These are phyloP conservation scores for Caenorhabditis tropicalis DNA, from an alignment of 1,140 invertebrate genomes.

Conservation along the genomic window DNA sequence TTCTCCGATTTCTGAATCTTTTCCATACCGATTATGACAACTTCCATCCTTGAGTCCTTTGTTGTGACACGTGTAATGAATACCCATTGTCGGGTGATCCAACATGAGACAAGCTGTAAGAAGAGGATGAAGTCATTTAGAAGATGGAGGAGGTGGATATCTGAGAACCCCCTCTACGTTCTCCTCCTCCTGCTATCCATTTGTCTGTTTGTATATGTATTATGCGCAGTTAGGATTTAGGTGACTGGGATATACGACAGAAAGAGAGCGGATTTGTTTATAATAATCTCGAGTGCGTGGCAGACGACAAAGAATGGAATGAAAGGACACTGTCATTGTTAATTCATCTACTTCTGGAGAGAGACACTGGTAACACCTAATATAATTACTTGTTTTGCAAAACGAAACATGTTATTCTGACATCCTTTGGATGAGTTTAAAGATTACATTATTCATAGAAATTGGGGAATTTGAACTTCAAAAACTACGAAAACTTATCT, in stretches of 20 bases:
- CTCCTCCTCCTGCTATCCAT: not conserved
- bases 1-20: not conserved
- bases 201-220: constrained; percentile 22
- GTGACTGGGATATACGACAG: not conserved
- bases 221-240: constrained; percentile 21
- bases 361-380: not conserved
- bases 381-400: constrained; percentile 43
- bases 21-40: constrained; percentile 17
- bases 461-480: too few relatives aligned
- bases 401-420: not conserved
- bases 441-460: too few relatives aligned
- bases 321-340: constrained; percentile 10
- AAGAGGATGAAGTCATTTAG: not conserved
- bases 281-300: constrained; percentile 42
- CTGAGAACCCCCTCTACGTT: not conserved
- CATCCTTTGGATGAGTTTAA: too few relatives aligned
- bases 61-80: constrained; percentile 53
- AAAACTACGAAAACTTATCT: too few relatives aligned
- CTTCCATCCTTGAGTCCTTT: constrained; percentile 37
- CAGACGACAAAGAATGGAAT: not conserved
- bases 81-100: constrained; percentile 49
- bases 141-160: not conserved
- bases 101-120: constrained; percentile 54
- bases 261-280: constrained; percentile 16
- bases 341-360: not conserved